Percentiles rank a stretch among this genome's conserved stretches.
Conservation (phyloP, 2,888 invertebrate genomes). For the Pristionchus entomophagus region DNA sequence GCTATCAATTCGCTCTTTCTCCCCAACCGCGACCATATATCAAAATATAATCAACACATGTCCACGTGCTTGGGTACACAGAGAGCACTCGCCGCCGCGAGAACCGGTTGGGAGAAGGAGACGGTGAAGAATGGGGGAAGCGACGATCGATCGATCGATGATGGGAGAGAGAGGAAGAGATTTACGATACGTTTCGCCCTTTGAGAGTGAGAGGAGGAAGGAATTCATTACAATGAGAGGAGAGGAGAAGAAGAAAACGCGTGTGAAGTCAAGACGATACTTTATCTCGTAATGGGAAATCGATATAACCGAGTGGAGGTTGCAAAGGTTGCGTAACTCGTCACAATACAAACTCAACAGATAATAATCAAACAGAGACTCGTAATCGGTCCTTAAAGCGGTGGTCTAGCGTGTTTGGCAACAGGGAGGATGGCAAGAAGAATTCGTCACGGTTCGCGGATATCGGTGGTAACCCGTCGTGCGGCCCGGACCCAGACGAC, state of each 20-base stretch:
- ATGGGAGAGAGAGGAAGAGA: conserved; percentile 3
- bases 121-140: conserved; percentile 28
- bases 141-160: conserved; percentile 2
- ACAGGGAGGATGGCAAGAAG: not conserved
- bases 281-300: conserved; percentile 37
- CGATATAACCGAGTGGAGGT: conserved; percentile 39
- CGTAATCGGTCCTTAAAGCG: conserved; percentile 40
- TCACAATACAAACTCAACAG: conserved; percentile 6
- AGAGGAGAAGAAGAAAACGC: not conserved
- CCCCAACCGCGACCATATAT: not conserved
- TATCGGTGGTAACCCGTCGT: conserved; percentile 21
- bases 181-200: conserved; percentile 41
- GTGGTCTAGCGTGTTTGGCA: not conserved
- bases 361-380: conserved; percentile 35
- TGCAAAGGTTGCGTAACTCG: too few relatives aligned
- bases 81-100: conserved; percentile 32
- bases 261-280: not conserved
- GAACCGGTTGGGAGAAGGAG: not conserved
- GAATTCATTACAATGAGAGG: conserved; percentile 18
- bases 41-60: not conserved
- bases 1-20: not conserved
- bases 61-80: conserved; percentile 39
- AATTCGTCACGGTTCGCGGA: conserved; percentile 27
- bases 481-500: not conserved
- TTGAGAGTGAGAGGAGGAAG: conserved; percentile 40